Percentiles rank a stretch among this genome's conserved stretches.
phyloP scores from a whole-genome alignment of 2,113 vertebrate species.

The Grus americana region DNA sequence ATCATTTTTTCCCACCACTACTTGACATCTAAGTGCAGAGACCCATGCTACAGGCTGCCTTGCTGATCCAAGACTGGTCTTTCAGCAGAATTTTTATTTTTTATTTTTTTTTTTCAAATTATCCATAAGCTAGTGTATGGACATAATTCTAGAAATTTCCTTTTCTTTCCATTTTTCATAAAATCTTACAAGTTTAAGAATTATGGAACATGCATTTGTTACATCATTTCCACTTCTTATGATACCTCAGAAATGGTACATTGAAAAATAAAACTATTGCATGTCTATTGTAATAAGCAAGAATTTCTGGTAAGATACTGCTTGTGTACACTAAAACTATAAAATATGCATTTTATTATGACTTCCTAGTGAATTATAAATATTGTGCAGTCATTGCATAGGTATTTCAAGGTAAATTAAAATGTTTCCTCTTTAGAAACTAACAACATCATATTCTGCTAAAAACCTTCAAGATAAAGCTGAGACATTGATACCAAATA shows the following conservation, averaged over 20 bases:
- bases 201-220: neutral
- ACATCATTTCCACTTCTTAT: neutral
- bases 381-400: neutral
- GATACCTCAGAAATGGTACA: neutral
- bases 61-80: neutral
- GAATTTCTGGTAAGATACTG: neutral
- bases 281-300: neutral
- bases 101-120: neutral
- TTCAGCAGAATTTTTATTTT: neutral
- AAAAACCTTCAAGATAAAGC: neutral
- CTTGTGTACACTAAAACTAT: neutral
- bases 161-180: neutral
- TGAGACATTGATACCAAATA: neutral
- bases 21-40: neutral
- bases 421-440: neutral
- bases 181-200: neutral
- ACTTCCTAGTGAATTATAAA: neutral
- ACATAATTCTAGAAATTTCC: neutral
- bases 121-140: neutral
- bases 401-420: neutral
- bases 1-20: neutral
- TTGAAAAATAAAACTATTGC: neutral
- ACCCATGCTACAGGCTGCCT: neutral
- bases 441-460: neutral
- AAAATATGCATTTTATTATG: neutral